A percentile compares a stretch with the other conserved stretches of the same genome.
phyloP scores from a whole-genome alignment of 2,113 vertebrate genomes.

The Tyrannus savana region DNA sequence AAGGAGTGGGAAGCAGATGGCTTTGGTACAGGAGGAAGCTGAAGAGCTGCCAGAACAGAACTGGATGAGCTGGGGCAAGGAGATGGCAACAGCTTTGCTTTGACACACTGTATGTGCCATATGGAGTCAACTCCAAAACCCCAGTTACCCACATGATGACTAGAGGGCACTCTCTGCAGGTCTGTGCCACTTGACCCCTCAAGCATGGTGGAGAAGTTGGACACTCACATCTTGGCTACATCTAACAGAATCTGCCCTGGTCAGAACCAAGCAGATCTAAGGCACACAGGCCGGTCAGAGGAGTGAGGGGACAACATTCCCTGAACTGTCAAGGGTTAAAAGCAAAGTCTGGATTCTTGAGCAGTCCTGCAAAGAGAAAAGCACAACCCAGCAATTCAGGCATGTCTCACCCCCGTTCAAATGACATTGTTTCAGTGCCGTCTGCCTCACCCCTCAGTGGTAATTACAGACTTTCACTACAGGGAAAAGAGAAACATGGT shows the following conservation, averaged over 20 bases:
- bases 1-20: neutral
- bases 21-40: neutral
- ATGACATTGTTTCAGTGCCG: constrained; percentile 78
- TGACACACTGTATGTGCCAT: neutral
- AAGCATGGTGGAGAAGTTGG: neutral
- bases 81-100: neutral
- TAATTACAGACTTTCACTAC: constrained; percentile 81
- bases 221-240: neutral
- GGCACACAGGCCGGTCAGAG: neutral
- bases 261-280: neutral
- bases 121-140: neutral
- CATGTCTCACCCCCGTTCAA: constrained; percentile 77
- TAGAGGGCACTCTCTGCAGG: neutral
- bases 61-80: neutral
- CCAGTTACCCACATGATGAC: neutral
- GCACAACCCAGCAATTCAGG: constrained; percentile 76
- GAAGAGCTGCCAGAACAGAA: neutral
- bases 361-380: constrained; percentile 64
- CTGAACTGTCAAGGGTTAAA: constrained; percentile 63
- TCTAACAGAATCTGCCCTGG: neutral
- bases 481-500: constrained; percentile 48
- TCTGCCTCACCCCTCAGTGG: constrained; percentile 72
- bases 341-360: constrained; percentile 16
- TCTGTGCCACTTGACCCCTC: neutral
- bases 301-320: neutral